Evolutionary conservation across 2,113 vertebrate genomes (phyloP), one percentile per base, ranked within the genome.

Genomic region (Trochalopteron elliotii): DNA sequence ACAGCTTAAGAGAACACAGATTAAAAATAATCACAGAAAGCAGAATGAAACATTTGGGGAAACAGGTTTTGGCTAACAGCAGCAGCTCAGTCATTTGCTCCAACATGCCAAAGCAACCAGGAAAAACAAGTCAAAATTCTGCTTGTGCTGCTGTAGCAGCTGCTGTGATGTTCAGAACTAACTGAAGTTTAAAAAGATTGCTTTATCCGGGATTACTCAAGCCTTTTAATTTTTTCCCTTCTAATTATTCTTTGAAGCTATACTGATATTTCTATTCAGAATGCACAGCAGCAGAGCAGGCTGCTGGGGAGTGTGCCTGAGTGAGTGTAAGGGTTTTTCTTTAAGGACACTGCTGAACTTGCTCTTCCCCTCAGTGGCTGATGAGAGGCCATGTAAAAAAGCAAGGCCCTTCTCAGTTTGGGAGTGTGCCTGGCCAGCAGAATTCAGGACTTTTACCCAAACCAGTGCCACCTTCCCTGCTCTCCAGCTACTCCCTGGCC

Each of bases 11-110:
- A 93, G 82, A 96, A 74, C 56, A n/a, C 30, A 89, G 78, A 87
- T 55, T 90, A 91, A 94, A 96, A 97, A 95, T 91, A 94, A 94
- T 82, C 74, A 95, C 63, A 92, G 83, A 94, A 76, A 78, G 44
- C 72, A 93, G 68, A 94, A 94, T 5, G 18, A 61, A 94, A 83
- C 91, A 92, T 87, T 82, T 87, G 57, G 53, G 49, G 68, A 44
- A 96, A 75, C 59, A 89, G 74, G 61, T 94, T 96, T 95, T 93
- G 75, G 89, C 60, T 78, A 91, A 88, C 49, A 49, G 85, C 79
- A 92, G 68, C 69, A 75, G 68, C 67, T 93, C 80, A 80, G 47
- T 94, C 92, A 90, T 88, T 78, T 77, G 45, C 23, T 96, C 79
- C 88, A 90, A 89, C 17, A 64, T 9, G 17, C 57, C 80, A 92